Conservation (phyloP, 2,888 invertebrate genomes). For the Callyntrura sp. region DNA sequence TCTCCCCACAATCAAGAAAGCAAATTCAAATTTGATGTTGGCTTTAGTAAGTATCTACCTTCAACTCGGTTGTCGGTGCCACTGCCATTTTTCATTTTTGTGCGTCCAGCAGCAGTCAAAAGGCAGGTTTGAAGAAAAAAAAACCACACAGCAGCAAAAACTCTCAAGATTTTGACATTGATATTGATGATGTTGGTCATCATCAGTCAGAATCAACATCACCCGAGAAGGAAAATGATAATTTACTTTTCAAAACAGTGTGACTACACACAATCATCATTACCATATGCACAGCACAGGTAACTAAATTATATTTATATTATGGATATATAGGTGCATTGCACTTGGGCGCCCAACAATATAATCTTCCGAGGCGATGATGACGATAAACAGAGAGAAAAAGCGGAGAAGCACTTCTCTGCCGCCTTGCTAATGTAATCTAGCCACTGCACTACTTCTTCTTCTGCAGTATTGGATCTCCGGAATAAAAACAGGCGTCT, state of each 20-base stretch:
- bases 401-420: neutral
- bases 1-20: conserved; percentile 22
- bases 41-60: neutral
- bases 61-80: neutral
- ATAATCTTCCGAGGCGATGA: neutral
- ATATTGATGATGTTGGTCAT: conserved; percentile 52
- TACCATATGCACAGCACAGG: neutral
- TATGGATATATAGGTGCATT: neutral
- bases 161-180: neutral
- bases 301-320: neutral
- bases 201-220: no score
- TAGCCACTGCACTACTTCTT: conserved; percentile 4
- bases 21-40: conserved; percentile 56
- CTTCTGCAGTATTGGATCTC: neutral
- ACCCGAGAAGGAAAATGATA: conserved; percentile 17
- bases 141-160: no score
- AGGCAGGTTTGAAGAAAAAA: neutral
- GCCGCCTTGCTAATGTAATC: conserved; percentile 7
- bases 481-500: neutral
- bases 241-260: neutral
- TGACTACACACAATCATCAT: conserved; percentile 1
- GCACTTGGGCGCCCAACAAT: neutral
- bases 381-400: neutral
- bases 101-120: neutral
- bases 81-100: conserved; percentile 59